A percentile compares a stretch with the other conserved stretches of the same genome.
phyloP scores from a whole-genome alignment of 1,140 invertebrate species.

The Rhagoletis zephyria region DNA sequence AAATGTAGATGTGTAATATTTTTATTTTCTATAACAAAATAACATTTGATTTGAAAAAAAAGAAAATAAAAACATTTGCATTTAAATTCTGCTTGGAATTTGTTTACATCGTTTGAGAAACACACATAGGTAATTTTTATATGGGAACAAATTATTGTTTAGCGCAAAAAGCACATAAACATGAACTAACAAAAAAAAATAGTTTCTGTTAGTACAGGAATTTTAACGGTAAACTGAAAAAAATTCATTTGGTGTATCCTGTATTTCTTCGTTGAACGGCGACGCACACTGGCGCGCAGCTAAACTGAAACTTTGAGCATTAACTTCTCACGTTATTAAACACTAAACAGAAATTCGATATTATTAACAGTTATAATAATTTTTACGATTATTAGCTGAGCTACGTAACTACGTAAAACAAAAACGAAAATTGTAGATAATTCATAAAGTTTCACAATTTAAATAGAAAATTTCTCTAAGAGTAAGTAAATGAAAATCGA shows the following conservation, averaged over 20 bases:
- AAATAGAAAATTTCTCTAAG: not conserved
- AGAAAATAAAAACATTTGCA: not conserved
- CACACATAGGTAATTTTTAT: no score
- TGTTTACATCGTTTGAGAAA: not conserved
- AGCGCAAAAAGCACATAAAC: no score
- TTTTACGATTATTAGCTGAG: not conserved
- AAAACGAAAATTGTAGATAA: not conserved
- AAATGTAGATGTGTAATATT: no score
- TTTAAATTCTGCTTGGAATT: conserved; percentile 50
- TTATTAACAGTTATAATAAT: not conserved
- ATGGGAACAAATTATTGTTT: no score
- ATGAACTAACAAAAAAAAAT: no score
- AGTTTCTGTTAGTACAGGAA: no score
- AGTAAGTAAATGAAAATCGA: conserved; percentile 32
- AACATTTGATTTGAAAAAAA: not conserved
- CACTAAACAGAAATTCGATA: not conserved
- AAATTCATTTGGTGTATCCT: not conserved
- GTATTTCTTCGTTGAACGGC: not conserved
- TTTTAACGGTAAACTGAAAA: not conserved
- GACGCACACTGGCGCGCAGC: not conserved
- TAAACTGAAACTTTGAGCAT: not conserved
- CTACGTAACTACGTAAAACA: not conserved
- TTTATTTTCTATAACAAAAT: no score
- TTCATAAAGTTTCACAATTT: conserved; percentile 1
- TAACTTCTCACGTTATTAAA: not conserved